Evolutionary conservation across 2,888 invertebrate genomes (phyloP), one percentile per base, ranked within the genome.

Genomic region (Chymomyza procnemis): DNA sequence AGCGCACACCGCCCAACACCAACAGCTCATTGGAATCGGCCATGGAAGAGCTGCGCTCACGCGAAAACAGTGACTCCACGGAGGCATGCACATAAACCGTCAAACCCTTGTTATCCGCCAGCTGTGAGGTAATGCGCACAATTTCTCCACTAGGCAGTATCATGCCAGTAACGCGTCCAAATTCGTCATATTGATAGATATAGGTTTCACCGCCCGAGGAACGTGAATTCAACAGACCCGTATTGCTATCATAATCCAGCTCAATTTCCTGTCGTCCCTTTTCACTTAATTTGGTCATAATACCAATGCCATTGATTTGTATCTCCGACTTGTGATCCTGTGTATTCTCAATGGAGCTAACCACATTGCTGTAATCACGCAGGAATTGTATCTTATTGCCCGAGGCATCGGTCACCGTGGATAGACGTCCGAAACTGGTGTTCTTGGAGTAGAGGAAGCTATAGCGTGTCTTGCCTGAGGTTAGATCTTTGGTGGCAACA

Each of bases 401-500:
- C 3, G 97, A 97, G 67, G 97, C 96, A 91, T 98, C 98, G 1
- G 97, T 97, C 2, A 99, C 97, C 1, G 97, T 97, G 0, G 96
- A 96, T 63, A 99, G 92, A 88, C 97, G 97, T 0, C 99, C 98
- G 84, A 97, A 98, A 89, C 97, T 97, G 6, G 97, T 97, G 89
- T 97, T 98, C 88, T 99, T 99, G 58, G 97, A 98, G 92, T 99
- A 99, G 22, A 98, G 93, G 92, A 99, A 99, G 58, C 97, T 96
- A 91, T 98, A 99, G 89, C 97, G 93, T 4, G 96, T 96, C 91
- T 97, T 97, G 58, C 96, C 97, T n/a, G 98, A 98, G 57, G 98
- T 96, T 68, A 98, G 92, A 91, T 98, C 98, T 90, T 96, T 96
- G 2, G 99, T 99, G 26, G 96, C 95, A 26, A 97, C 96, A 91